Evolutionary conservation across 2,113 vertebrate species (phyloP).

Genomic region (Clupea harengus): DNA sequence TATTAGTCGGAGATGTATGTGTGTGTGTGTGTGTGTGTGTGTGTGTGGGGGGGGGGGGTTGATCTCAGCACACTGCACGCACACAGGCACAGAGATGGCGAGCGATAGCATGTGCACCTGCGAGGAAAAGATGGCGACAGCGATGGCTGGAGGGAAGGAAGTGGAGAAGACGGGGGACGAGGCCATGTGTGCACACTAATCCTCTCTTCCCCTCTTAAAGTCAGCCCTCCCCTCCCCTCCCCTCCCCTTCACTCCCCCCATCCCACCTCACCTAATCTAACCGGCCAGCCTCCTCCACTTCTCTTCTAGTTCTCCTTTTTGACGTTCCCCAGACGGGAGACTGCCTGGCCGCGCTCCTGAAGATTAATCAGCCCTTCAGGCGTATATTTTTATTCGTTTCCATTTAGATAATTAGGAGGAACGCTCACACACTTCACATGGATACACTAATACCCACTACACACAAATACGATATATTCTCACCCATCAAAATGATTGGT

Average conservation of each 20-base stretch:
- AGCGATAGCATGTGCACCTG: slow-evolving; percentile 21
- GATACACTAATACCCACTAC: not conserved
- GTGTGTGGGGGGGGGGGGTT: not conserved
- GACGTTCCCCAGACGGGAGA: not conserved
- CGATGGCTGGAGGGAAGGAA: slow-evolving; percentile 45
- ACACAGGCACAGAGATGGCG: slow-evolving; percentile 35
- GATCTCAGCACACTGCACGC: not conserved
- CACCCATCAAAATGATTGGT: not conserved
- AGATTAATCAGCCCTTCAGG: not conserved
- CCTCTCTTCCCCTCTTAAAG: slow-evolving; percentile 23
- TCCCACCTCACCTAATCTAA: not conserved
- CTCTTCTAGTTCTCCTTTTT: not conserved
- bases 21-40: too few species aligned
- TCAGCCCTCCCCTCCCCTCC: not conserved
- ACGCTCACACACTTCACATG: not conserved
- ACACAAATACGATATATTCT: not conserved
- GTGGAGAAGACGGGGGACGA: slow-evolving; percentile 22
- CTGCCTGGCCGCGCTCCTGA: not conserved
- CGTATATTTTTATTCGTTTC: not conserved
- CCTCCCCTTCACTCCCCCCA: not conserved
- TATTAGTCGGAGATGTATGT: not conserved
- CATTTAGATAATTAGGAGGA: not conserved
- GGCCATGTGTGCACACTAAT: slow-evolving; percentile 34
- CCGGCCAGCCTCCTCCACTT: not conserved
- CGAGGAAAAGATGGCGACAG: slow-evolving; percentile 39